Evolutionary conservation across 2,888 invertebrate genomes (phyloP).

Genomic region (Drosophila bunnanda): DNA sequence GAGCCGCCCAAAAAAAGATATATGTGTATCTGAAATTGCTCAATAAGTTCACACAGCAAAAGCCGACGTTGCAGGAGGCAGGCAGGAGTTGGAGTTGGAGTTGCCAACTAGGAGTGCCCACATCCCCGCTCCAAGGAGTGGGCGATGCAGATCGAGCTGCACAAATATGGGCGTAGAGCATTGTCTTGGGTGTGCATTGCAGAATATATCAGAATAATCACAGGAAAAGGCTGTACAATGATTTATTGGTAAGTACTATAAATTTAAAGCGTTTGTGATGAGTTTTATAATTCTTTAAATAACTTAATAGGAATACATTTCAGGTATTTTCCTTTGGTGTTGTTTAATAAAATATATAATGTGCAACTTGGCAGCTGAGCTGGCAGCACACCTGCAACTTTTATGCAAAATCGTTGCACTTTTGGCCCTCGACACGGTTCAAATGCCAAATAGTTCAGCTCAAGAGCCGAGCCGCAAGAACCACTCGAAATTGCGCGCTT

Average conservation of each 20-base stretch:
- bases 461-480: conserved; percentile 27
- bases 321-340: too few relatives aligned
- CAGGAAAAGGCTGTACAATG: conserved; percentile 25
- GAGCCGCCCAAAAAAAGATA: conserved; percentile 37
- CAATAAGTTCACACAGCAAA: conserved; percentile 51
- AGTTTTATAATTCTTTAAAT: too few relatives aligned
- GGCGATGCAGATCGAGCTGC: conserved; percentile 45
- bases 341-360: not conserved
- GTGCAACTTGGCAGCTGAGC: conserved; percentile 4
- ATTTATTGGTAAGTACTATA: not conserved
- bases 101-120: conserved; percentile 66
- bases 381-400: conserved; percentile 29
- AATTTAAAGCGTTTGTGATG: not conserved
- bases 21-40: conserved; percentile 55
- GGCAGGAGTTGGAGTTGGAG: conserved; percentile 37
- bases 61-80: conserved; percentile 20
- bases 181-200: conserved; percentile 5
- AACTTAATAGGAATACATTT: too few relatives aligned
- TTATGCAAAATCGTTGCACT: conserved; percentile 33
- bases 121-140: conserved; percentile 37
- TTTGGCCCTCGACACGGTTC: conserved; percentile 63
- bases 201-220: not conserved
- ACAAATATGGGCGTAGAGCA: conserved; percentile 19
- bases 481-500: conserved; percentile 61
- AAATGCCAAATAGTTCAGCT: conserved; percentile 61